Evolutionary conservation across 2,888 invertebrate species (phyloP).

Genomic region (Calameuta pallipes): DNA sequence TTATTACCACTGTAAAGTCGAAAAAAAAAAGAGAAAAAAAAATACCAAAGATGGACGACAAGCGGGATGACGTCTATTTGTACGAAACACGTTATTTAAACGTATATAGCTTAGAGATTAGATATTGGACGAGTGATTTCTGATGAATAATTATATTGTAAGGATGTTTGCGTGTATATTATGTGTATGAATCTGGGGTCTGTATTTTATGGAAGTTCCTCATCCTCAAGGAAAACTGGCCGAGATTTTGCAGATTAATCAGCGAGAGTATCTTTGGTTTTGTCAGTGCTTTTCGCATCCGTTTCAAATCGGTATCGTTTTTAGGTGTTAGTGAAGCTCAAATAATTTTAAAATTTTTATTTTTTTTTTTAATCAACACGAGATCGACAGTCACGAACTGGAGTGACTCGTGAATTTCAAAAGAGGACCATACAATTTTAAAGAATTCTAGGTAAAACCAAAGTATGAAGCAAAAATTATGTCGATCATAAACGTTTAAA

Average conservation of each 20-base stretch:
- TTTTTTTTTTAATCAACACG: background rate
- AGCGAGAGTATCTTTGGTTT: conserved; percentile 51
- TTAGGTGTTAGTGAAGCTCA: background rate
- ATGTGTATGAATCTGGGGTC: conserved; percentile 48
- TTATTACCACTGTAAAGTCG: conserved; percentile 41
- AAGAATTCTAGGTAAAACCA: background rate
- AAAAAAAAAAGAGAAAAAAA: conserved; percentile 6
- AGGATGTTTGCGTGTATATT: conserved; percentile 46
- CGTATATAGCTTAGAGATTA: conserved; percentile 18
- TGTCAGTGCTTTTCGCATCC: conserved; percentile 24
- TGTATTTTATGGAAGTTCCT: conserved; percentile 63
- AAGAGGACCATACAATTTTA: background rate
- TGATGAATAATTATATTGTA: conserved; percentile 25
- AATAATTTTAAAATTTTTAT: background rate
- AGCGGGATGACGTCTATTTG: conserved; percentile 35
- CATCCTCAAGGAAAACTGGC: conserved; percentile 55
- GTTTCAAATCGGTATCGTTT: background rate
- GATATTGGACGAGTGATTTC: conserved; percentile 35
- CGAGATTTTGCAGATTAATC: conserved; percentile 59
- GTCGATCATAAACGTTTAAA: background rate
- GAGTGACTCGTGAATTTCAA: background rate
- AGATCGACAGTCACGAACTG: background rate
- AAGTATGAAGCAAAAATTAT: background rate
- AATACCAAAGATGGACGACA: conserved; percentile 18
- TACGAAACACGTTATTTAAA: conserved; percentile 31